Evolutionary conservation across 2,113 vertebrate species (phyloP), one percentile per base, ranked within the genome.

Genomic region (Mungos mungo): DNA sequence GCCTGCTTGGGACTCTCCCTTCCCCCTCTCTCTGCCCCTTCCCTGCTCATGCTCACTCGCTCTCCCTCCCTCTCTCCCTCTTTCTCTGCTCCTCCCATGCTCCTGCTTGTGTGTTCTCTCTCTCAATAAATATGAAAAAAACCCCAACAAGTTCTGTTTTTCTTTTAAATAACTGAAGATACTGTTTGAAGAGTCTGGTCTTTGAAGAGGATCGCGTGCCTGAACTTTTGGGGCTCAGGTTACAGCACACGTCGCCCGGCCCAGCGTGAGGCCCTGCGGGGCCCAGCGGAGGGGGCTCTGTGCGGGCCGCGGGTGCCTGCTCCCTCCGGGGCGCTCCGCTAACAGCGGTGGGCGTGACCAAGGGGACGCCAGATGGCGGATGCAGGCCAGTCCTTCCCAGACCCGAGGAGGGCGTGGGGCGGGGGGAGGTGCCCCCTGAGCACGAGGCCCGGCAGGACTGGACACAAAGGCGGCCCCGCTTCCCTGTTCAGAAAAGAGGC

Each of bases 311-410:
- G 0, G 41, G 7, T 19, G 65, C 21, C 21, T 18, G 41, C 3
- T n/a, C 45, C 19, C 9, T 18, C 31, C 41, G 4, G 25, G 66
- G 16, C 27, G 16, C 27, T 3, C 41, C 13, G 23, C 60, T 29
- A 3, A 35, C 60, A 21, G 1, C 16, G 0, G 10, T 2, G 5
- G 45, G 45, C 2, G 0, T 3, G 60, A 79, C 1, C 13, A 35
- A 50, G 21, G 45, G 45, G 76, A 52, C 11, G 3, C 60, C 10
- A 4, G 4, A 21, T 8, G n/a, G 16, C 16, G 5, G 27, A 52
- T 2, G 6, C 88, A 35, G 50, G 25, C 29, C 7, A 35, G 15
- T 31, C 15, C 9, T 29, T 38, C 76, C 45, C n/a, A 81, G 77
- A 57, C 31, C 12, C 0, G 5, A 41, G 52, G 35, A 31, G 1